Evolutionary conservation across 2,888 invertebrate genomes (phyloP).

Genomic region (Cheilosia variabilis): DNA sequence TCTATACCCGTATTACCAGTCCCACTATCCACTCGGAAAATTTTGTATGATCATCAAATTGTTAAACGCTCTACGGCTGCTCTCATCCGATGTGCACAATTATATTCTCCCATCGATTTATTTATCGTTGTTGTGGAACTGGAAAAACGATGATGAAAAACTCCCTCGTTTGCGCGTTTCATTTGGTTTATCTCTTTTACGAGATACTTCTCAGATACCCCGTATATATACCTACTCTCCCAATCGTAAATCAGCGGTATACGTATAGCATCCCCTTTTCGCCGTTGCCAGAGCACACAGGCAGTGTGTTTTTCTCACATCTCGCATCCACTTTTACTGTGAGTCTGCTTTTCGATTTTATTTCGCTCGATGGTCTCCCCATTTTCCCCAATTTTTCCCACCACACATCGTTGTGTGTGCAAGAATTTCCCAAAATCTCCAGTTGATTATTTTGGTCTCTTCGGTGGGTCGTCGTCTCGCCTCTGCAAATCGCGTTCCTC

Average conservation of each 20-base stretch:
- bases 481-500: slow-evolving; percentile 53
- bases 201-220: slow-evolving; percentile 58
- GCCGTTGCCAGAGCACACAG: slow-evolving; percentile 10
- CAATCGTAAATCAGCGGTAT: slow-evolving; percentile 65
- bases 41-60: background rate
- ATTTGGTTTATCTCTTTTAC: slow-evolving; percentile 70
- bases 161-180: slow-evolving; percentile 27
- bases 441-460: slow-evolving; percentile 77
- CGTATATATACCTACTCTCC: slow-evolving; percentile 39
- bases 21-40: background rate
- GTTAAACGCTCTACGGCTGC: background rate
- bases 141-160: slow-evolving; percentile 62
- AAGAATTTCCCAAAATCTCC: slow-evolving; percentile 75
- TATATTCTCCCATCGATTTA: slow-evolving; percentile 59
- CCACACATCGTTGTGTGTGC: slow-evolving; percentile 61
- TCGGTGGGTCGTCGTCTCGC: slow-evolving; percentile 76
- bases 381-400: slow-evolving; percentile 75
- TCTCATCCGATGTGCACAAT: slow-evolving; percentile 16
- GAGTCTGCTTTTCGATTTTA: slow-evolving; percentile 68
- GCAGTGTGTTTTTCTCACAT: slow-evolving; percentile 34
- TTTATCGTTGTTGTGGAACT: slow-evolving; percentile 45
- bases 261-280: slow-evolving; percentile 55
- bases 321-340: slow-evolving; percentile 58
- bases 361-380: slow-evolving; percentile 72
- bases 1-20: background rate